Base-by-base conservation (phyloP, 2,113 vertebrate species). In the Leucopsar rothschildi region DNA sequence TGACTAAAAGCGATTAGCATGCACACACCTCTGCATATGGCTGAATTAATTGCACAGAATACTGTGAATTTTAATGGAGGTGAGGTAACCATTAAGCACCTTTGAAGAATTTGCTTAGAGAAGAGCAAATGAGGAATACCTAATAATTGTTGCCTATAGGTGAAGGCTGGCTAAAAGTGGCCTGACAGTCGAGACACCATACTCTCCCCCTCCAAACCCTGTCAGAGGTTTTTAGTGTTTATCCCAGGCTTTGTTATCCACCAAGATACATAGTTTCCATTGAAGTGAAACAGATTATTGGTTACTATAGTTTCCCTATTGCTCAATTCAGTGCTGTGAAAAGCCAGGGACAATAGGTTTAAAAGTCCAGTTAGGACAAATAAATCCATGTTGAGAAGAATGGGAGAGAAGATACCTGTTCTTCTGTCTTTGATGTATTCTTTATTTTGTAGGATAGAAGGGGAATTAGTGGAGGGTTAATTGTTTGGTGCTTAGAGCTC, bases 221-320 rank as follows among this genome's bases (percentile, higher is more conserved):
- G 97, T 97, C 94, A 82, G 91, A 75, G 68, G 63, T 97, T 97
- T 98, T 97, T 82, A 82, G 91, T 97, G 96, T 98, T 98, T 97
- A 97, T 98, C 97, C 97, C 90, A 88, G 96, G 95, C 98, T 98
- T 98, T 97, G 95, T 98, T 97, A 96, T 96, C 97, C 97, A 97
- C 97, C 96, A 96, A 97, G 97, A 98, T 96, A 97, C 97, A 98
- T 97, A 98, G 97, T 98, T 98, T 98, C 97, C 95, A 98, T 98
- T 98, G 97, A 98, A 97, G 96, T 96, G 97, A 97, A 98, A 97
- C 96, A 96, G 96, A 98, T 98, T 98, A 98, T 97, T 98, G 98
- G 98, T 98, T 98, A 98, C 98, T 98, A 97, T 98, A 98, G 98
- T 98, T 98, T 98, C 98, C 96, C 96, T 97, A 95, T 85, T 97